Evolutionary conservation across 2,888 invertebrate species (phyloP).

Genomic region (Drosophila barbarae): DNA sequence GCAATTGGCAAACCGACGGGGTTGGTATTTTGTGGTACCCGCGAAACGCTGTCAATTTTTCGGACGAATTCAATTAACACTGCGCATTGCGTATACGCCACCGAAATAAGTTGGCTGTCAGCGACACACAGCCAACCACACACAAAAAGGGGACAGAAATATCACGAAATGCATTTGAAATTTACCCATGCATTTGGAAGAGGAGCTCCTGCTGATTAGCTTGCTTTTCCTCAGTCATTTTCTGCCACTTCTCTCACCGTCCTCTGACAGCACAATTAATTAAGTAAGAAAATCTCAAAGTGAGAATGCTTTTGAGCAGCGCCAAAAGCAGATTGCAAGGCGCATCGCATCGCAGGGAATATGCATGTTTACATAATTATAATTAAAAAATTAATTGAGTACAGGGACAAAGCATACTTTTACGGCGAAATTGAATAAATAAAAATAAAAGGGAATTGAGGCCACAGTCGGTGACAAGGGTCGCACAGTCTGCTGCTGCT

Average conservation of each 20-base stretch:
- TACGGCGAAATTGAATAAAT: constrained; percentile 2
- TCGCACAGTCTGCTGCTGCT: neutral
- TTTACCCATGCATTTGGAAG: constrained; percentile 24
- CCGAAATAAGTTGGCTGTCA: constrained; percentile 12
- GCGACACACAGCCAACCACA: neutral
- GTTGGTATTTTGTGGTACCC: constrained; percentile 25
- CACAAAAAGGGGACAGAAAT: constrained; percentile 1
- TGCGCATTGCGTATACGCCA: constrained; percentile 35
- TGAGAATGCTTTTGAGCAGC: constrained; percentile 56
- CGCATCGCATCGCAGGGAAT: constrained; percentile 18
- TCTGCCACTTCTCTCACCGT: neutral
- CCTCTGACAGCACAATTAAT: constrained; percentile 25
- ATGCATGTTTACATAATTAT: constrained; percentile 53
- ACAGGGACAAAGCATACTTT: constrained; percentile 66
- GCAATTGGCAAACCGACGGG: constrained; percentile 10
- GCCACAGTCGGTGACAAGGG: neutral
- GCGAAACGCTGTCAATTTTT: constrained; percentile 42
- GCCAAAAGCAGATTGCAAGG: constrained; percentile 11
- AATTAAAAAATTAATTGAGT: constrained; percentile 61
- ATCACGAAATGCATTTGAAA: constrained; percentile 23
- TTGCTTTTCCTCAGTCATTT: neutral
- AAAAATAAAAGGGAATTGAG: neutral
- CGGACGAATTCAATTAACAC: constrained; percentile 44
- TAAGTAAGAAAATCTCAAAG: constrained; percentile 26
- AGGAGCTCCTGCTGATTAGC: constrained; percentile 32